Conservation (phyloP, 1,140 invertebrate species). For the Drosophila paulistorum region DNA sequence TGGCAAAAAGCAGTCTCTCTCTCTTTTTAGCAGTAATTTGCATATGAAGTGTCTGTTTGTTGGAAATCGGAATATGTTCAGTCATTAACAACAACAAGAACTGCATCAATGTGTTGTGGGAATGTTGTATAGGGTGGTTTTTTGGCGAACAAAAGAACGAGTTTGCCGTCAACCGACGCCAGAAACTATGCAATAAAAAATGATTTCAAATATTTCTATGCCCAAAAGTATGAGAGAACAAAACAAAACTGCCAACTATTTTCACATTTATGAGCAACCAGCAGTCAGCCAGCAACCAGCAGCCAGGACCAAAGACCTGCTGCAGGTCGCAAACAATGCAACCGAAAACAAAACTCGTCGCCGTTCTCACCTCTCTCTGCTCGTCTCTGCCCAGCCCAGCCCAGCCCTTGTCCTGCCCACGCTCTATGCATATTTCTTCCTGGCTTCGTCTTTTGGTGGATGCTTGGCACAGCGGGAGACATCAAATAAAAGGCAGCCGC, state of each 20-base stretch:
- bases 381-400: neutral
- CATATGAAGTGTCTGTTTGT: slow-evolving; percentile 52
- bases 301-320: slow-evolving; percentile 41
- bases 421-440: slow-evolving; percentile 8
- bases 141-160: neutral
- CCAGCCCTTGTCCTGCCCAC: too few species aligned
- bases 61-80: slow-evolving; percentile 57
- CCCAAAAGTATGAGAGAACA: slow-evolving; percentile 1
- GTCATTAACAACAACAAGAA: slow-evolving; percentile 50
- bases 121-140: too few species aligned
- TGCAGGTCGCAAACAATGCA: slow-evolving; percentile 50
- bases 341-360: slow-evolving; percentile 60
- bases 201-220: slow-evolving; percentile 50
- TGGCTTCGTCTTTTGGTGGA: slow-evolving; percentile 34
- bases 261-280: slow-evolving; percentile 72
- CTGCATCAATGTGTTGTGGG: neutral
- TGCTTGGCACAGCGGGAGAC: slow-evolving; percentile 54
- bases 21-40: slow-evolving; percentile 35
- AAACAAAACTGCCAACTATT: slow-evolving; percentile 66
- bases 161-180: neutral
- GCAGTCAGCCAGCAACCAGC: slow-evolving; percentile 3
- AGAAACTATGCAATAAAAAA: slow-evolving; percentile 60
- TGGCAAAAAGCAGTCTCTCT: neutral
- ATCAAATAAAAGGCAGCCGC: slow-evolving; percentile 55
- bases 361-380: slow-evolving; percentile 47